phyloP scores from a whole-genome alignment of 1,140 invertebrate species.

The Agrilus planipennis region DNA sequence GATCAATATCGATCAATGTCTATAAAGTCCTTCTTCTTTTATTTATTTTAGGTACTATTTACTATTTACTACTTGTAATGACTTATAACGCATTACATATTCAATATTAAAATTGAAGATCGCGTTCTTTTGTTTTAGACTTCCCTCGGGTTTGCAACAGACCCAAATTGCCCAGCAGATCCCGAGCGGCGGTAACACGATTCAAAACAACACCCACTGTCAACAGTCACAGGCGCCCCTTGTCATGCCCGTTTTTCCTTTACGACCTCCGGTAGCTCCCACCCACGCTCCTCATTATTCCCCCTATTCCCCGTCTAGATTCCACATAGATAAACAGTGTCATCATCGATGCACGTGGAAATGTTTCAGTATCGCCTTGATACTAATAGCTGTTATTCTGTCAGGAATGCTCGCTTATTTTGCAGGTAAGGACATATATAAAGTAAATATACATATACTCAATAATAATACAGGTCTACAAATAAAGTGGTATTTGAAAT shows the following conservation, averaged over 20 bases:
- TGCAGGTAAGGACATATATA: constrained; percentile 61
- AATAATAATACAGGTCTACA: no score
- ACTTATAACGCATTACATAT: no score
- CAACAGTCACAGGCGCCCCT: constrained; percentile 48
- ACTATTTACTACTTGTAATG: no score
- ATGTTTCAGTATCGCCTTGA: constrained; percentile 82
- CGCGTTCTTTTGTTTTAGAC: constrained; percentile 32
- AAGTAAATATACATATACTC: not conserved
- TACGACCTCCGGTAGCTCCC: constrained; percentile 53
- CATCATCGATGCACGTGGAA: constrained; percentile 91
- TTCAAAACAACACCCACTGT: constrained; percentile 28
- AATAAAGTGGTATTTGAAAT: no score
- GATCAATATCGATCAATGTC: not conserved
- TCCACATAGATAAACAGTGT: constrained; percentile 87
- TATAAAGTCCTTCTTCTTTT: not conserved
- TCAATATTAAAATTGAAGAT: constrained; percentile 8
- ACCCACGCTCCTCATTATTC: constrained; percentile 64
- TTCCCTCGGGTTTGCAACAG: constrained; percentile 40
- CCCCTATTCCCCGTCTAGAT: constrained; percentile 77
- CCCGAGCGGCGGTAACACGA: constrained; percentile 30
- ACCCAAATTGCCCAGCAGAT: constrained; percentile 28
- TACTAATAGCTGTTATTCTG: constrained; percentile 74
- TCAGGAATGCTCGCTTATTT: constrained; percentile 88
- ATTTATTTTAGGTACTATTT: no score
- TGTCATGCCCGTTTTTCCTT: constrained; percentile 68